phyloP scores from a whole-genome alignment of 2,113 vertebrate species.

The Apodemus sylvaticus region DNA sequence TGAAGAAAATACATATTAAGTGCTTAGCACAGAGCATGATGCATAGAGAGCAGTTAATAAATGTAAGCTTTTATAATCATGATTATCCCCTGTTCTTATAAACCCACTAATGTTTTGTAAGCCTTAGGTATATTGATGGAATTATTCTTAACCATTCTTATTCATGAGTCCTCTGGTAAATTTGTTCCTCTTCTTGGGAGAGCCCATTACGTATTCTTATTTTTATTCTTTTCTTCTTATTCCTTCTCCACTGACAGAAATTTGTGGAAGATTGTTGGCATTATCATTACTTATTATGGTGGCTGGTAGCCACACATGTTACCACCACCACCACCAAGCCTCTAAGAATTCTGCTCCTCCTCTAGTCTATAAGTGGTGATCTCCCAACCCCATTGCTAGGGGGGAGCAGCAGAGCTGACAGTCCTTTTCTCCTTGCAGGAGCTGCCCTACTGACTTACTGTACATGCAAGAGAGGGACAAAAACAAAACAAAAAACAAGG shows the following conservation, averaged over 20 bases:
- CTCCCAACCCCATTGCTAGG: slow-evolving; percentile 57
- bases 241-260: background rate
- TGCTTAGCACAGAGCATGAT: background rate
- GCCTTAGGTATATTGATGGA: slow-evolving; percentile 17
- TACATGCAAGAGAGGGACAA: background rate
- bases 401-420: slow-evolving; percentile 52
- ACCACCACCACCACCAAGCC: background rate
- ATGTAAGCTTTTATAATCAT: slow-evolving; percentile 28
- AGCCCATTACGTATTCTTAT: background rate
- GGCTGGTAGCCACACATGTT: background rate
- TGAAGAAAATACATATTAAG: slow-evolving; percentile 54
- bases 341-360: background rate
- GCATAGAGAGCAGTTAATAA: background rate
- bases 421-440: background rate
- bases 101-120: background rate
- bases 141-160: slow-evolving; percentile 33
- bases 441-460: background rate
- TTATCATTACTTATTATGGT: background rate
- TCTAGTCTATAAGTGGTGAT: background rate
- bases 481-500: background rate
- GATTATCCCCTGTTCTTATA: slow-evolving; percentile 27
- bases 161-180: background rate
- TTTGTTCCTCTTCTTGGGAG: background rate
- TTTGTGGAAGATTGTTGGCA: background rate
- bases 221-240: background rate